Conservation (phyloP, 1,140 invertebrate genomes). For the Anagrus nilaparvatae region DNA sequence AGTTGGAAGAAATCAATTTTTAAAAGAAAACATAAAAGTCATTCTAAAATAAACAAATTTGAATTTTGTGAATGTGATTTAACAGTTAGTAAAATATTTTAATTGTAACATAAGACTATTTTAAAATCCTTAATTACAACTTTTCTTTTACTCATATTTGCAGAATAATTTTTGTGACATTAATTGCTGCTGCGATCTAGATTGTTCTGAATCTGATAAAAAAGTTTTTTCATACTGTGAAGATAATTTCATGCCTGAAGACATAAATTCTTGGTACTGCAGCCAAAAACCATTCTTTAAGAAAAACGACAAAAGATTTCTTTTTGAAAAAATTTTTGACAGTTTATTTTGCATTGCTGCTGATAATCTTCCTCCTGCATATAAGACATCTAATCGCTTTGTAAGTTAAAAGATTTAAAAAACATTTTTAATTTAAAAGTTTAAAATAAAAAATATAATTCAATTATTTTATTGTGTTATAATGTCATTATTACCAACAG, state of each 20-base stretch:
- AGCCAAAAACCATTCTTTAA: conserved; percentile 35
- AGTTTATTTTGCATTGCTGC: conserved; percentile 39
- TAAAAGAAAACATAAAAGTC: conserved; percentile 9
- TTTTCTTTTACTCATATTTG: conserved; percentile 10
- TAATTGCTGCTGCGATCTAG: conserved; percentile 38
- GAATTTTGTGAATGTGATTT: conserved; percentile 34
- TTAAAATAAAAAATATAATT: conserved; percentile 17
- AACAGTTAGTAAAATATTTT: conserved; percentile 21
- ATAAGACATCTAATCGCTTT: conserved; percentile 25
- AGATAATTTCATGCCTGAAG: conserved; percentile 22
- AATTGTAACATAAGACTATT: conserved; percentile 4
- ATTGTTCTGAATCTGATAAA: conserved; percentile 34
- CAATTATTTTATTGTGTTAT: conserved; percentile 9
- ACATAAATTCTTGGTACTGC: conserved; percentile 37
- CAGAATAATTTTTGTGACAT: conserved; percentile 31
- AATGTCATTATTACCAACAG: conserved; percentile 7
- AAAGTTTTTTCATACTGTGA: conserved; percentile 32
- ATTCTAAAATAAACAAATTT: conserved; percentile 19
- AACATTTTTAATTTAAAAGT: conserved; percentile 6
- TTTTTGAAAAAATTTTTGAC: conserved; percentile 33
- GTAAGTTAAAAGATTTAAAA: conserved; percentile 21
- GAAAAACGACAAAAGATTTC: conserved; percentile 34
- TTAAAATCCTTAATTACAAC: not conserved
- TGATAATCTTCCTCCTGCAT: conserved; percentile 37
- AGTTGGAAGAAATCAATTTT: too few species aligned